A percentile compares a stretch with the other conserved stretches of the same genome.
phyloP scores from a whole-genome alignment of 2,888 invertebrate genomes.

The Dasypolia templi region DNA sequence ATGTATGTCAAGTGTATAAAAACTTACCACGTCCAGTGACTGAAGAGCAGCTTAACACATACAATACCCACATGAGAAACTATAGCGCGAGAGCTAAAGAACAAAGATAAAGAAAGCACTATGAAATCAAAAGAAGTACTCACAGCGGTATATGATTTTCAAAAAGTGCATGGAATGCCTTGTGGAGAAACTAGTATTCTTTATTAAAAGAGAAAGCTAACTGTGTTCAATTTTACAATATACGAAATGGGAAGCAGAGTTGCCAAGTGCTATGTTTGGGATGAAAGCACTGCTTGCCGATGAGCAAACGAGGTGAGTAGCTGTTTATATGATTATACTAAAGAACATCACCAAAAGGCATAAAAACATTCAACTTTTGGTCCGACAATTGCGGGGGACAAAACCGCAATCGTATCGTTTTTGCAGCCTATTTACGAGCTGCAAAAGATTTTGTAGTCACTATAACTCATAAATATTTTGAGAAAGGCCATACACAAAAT shows the following conservation, averaged over 20 bases:
- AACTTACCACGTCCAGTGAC: conserved; percentile 40
- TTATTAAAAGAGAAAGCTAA: conserved; percentile 36
- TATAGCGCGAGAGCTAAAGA: conserved; percentile 47
- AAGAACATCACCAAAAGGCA: conserved; percentile 37
- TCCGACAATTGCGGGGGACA: conserved; percentile 38
- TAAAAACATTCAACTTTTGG: conserved; percentile 33
- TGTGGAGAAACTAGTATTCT: conserved; percentile 43
- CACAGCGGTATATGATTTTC: conserved; percentile 49
- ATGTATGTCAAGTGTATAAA: conserved; percentile 34
- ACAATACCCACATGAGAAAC: conserved; percentile 40
- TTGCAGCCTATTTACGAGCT: conserved; percentile 36
- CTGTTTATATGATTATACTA: conserved; percentile 34
- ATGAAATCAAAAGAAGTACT: conserved; percentile 35
- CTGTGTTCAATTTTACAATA: conserved; percentile 25
- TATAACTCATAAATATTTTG: conserved; percentile 28
- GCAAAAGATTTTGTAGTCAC: conserved; percentile 37
- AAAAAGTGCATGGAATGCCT: conserved; percentile 50
- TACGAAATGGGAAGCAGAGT: conserved; percentile 38
- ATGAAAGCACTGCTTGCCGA: conserved; percentile 28
- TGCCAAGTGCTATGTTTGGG: conserved; percentile 42
- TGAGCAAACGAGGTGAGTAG: conserved; percentile 32
- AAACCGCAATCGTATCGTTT: conserved; percentile 38
- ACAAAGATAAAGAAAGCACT: conserved; percentile 45
- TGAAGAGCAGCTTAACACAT: conserved; percentile 38
- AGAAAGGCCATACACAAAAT: conserved; percentile 37